Base-by-base conservation (phyloP, 2,113 vertebrate species). In the Todiramphus saurophagus region DNA sequence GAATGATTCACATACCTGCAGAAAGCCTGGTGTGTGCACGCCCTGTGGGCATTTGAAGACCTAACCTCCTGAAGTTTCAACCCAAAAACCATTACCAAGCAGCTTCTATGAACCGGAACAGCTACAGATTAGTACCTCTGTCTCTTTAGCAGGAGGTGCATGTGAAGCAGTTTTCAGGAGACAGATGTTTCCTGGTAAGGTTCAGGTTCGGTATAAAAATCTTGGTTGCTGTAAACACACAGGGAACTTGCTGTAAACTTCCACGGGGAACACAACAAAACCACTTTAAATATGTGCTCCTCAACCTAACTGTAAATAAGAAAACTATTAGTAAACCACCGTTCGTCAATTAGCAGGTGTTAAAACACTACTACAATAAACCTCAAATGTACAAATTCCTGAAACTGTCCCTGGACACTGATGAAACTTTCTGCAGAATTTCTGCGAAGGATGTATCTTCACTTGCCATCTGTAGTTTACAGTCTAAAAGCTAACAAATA, bases 401-500 rank as follows among this genome's bases (percentile, higher is more conserved):
- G 39, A 55, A 35, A 9, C 7, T 30, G 31, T 72, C 88, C 72
- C 76, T 83, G 58, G 62, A 55, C 19, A 60, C 53, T 44, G 64
- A 68, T 83, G 48, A 84, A 95, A 91, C 11, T 46, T 73, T 21
- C 63, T 43, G 76, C 68, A 84, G 90, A 74, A 67, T 64, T 95
- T 88, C 81, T 94, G 31, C 50, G 86, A 76, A 69, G 63, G 82
- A 77, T 23, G 4, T 85, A 88, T 43, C 75, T 88, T 44, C 44
- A 62, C 39, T 90, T 66, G 60, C 69, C 53, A 67, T 90, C 90
- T 58, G 70, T 51, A 92, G 76, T 88, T 97, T 94, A 94, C 69
- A 89, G n/a, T 64, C 87, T 87, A 84, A 96, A 91, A 96, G 90
- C 93, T 94, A 95, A 96, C 95, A 60, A 96, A 97, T 96, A 97